Conservation (phyloP, 2,113 vertebrate species). For the Tragelaphus strepsiceros region DNA sequence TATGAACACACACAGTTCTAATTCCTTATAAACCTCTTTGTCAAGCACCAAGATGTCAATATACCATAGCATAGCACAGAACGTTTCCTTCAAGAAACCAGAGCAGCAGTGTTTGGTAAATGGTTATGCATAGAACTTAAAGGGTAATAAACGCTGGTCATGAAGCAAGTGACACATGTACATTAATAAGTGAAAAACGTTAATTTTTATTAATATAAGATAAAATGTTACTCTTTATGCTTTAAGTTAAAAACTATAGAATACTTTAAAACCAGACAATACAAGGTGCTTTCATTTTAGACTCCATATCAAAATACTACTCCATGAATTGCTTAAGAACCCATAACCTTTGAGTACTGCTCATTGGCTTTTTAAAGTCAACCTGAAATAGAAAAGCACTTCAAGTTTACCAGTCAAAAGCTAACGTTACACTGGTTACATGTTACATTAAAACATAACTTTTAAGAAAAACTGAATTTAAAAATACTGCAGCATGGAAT, state of each 20-base stretch:
- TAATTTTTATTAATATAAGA: neutral
- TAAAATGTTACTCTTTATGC: neutral
- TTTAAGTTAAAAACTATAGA: constrained; percentile 33
- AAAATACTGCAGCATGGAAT: constrained; percentile 31
- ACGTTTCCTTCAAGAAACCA: constrained; percentile 46
- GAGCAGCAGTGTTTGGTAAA: constrained; percentile 53
- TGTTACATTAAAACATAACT: constrained; percentile 69
- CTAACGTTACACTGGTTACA: constrained; percentile 65
- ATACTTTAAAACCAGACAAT: constrained; percentile 17
- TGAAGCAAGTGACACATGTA: neutral
- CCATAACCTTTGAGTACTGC: constrained; percentile 3
- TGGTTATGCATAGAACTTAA: constrained; percentile 55
- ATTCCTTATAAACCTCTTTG: constrained; percentile 62
- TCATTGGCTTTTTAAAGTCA: constrained; percentile 57
- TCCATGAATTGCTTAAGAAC: constrained; percentile 37
- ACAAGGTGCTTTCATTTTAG: constrained; percentile 28
- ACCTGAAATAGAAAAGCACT: constrained; percentile 53
- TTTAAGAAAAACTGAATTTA: constrained; percentile 59
- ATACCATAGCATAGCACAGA: constrained; percentile 27
- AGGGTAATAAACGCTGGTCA: neutral
- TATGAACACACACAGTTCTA: constrained; percentile 45
- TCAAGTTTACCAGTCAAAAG: constrained; percentile 43
- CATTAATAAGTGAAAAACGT: constrained; percentile 10
- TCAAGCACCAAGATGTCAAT: constrained; percentile 69
- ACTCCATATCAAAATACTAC: constrained; percentile 10